Percentiles rank a stretch among this genome's conserved stretches.
Conservation (phyloP, 2,113 vertebrate genomes). For the Patagioenas fasciata region DNA sequence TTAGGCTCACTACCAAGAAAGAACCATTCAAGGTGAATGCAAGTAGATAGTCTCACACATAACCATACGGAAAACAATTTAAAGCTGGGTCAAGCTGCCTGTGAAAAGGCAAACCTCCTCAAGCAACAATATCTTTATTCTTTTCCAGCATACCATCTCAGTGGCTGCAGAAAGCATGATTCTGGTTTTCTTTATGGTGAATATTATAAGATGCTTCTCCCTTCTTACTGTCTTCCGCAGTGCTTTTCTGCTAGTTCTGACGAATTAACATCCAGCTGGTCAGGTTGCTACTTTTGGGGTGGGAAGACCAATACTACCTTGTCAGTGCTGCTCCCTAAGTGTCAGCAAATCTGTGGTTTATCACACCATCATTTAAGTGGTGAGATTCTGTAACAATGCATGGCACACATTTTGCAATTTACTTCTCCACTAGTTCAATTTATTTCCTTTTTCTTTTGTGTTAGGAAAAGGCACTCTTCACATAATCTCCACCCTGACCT, state of each 20-base stretch:
- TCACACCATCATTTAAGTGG: background rate
- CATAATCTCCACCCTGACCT: background rate
- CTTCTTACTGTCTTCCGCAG: background rate
- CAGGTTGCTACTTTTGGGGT: slow-evolving; percentile 6
- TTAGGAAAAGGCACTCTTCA: background rate
- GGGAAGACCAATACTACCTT: background rate
- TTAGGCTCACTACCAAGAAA: background rate
- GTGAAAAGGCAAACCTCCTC: background rate
- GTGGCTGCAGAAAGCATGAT: background rate
- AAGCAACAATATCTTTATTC: background rate
- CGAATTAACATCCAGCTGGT: background rate
- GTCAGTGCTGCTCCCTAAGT: slow-evolving; percentile 1
- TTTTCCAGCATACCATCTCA: background rate
- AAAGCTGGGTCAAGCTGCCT: background rate
- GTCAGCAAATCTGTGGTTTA: slow-evolving; percentile 21
- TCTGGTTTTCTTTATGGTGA: background rate
- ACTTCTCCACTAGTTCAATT: background rate
- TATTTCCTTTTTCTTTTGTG: background rate
- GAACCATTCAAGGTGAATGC: background rate
- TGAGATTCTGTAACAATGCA: background rate
- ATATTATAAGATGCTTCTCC: background rate
- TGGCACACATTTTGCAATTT: slow-evolving; percentile 9
- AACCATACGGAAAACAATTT: background rate
- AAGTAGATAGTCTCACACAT: background rate
- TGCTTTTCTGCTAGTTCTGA: background rate